A percentile compares a stretch with the other conserved stretches of the same genome.
Conservation (phyloP, 2,888 invertebrate species). For the Idaea aversata region DNA sequence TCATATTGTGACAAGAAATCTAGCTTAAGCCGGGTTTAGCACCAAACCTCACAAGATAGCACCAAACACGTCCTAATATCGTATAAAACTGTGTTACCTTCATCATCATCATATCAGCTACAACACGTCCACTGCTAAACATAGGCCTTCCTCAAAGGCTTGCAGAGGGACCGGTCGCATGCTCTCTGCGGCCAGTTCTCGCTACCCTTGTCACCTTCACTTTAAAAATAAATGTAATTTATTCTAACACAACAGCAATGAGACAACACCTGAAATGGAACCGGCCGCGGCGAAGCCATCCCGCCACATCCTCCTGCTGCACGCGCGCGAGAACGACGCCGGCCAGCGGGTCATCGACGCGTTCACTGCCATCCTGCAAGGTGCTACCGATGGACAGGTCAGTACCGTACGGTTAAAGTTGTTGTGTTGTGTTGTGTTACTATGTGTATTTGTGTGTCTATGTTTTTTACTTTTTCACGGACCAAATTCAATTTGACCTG, state of each 20-base stretch:
- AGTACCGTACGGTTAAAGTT: conserved; percentile 5
- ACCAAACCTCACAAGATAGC: too few relatives aligned
- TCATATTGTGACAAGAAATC: neutral
- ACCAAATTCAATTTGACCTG: neutral
- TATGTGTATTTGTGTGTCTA: neutral
- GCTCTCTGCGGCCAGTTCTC: too few relatives aligned
- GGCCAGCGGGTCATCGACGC: conserved; percentile 45
- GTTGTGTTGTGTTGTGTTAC: too few relatives aligned
- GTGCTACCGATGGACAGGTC: conserved; percentile 42
- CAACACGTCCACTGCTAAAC: conserved; percentile 1
- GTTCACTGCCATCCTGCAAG: conserved; percentile 44
- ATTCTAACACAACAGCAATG: conserved; percentile 5
- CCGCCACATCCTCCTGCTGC: conserved; percentile 56
- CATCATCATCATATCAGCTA: conserved; percentile 7
- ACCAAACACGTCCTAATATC: neutral
- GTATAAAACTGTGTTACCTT: neutral
- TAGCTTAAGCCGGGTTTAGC: neutral
- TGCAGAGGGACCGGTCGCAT: too few relatives aligned
- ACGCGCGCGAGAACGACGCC: conserved; percentile 65
- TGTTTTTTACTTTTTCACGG: neutral
- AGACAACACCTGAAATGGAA: conserved; percentile 4
- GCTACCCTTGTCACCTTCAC: too few relatives aligned
- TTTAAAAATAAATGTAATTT: neutral
- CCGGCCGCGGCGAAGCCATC: conserved; percentile 8
- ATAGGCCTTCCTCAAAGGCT: too few relatives aligned